Conservation (phyloP, 2,113 vertebrate genomes). For the Labrus mixtus region DNA sequence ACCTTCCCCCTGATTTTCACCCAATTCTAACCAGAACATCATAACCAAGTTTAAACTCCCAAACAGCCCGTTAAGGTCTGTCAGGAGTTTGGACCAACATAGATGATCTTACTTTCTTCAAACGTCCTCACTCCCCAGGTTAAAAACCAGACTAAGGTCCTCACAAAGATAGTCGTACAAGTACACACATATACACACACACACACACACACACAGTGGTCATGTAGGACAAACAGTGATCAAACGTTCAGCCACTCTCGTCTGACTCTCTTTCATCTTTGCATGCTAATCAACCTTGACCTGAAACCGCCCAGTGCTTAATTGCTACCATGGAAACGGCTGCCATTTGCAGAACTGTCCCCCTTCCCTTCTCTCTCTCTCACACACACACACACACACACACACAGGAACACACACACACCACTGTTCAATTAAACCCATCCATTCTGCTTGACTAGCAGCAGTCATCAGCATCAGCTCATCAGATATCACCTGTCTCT, state of each 20-base stretch:
- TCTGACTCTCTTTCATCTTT: slow-evolving; percentile 64
- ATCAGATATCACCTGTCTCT: slow-evolving; percentile 66
- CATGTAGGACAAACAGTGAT: slow-evolving; percentile 57
- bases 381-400: slow-evolving; percentile 9
- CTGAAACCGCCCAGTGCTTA: slow-evolving; percentile 67
- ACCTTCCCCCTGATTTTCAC: no score
- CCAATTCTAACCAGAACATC: no score
- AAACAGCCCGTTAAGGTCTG: no score
- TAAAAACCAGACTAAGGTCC: no score
- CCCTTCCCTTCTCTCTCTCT: not conserved
- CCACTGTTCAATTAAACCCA: slow-evolving; percentile 68
- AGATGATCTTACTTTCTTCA: no score
- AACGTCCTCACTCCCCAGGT: no score
- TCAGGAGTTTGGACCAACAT: no score
- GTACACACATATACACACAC: slow-evolving; percentile 16
- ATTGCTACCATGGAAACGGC: slow-evolving; percentile 76
- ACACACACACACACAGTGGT: slow-evolving; percentile 24
- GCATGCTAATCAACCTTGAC: slow-evolving; percentile 77
- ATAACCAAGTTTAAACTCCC: no score
- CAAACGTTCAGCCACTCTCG: slow-evolving; percentile 48
- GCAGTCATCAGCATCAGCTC: slow-evolving; percentile 68
- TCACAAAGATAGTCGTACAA: not conserved
- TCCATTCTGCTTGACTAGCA: slow-evolving; percentile 74
- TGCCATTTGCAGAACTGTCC: slow-evolving; percentile 49
- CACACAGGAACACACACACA: slow-evolving; percentile 10